Base-by-base conservation (phyloP, 1,140 invertebrate species). In the Euglossa dilemma region DNA sequence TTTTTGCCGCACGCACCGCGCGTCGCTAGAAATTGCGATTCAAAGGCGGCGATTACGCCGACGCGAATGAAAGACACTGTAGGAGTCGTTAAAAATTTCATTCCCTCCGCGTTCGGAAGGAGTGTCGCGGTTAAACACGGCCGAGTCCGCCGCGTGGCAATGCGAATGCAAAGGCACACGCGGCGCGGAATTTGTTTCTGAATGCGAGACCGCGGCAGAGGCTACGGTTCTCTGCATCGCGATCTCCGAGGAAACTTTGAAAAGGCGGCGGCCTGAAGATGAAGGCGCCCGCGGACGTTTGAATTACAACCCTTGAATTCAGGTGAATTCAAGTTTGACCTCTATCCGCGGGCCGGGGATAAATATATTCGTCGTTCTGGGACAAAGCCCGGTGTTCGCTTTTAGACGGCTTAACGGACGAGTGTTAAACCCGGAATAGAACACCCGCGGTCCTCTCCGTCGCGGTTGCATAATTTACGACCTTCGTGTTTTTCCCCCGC, bases 291-390 rank as follows among this genome's bases (percentile, higher is more conserved):
- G 71, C 66, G 81, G 86, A 80, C 86, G 76, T 87, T 87, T 87
- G 85, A 87, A 87, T 87, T 87, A 80, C 86, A 86, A 86, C 66
- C 64, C 85, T 76, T 87, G 86, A 63, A 87, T 87, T 87, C 81
- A 84, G 81, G 59, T 72, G 81, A 71, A 87, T 87, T 84, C 86
- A 84, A 80, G 85, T 87, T 87, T 87, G 85, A 87, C 86, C 85
- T 71, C 54, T 87, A 87, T 84, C 86, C 81, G 71, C 67, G 43
- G 64, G 71, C 78, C 56, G 59, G 76, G 76, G 52, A 87, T 84
- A 73, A 57, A 87, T 86, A 87, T 87, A 80, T 87, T 64, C 72
- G 54, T 67, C 82, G 69, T 87, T 52, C 71, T 63, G 47, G 75
- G 85, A 84, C 80, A 83, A 83, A 83, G 73, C 54, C 45, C 11